Evolutionary conservation across 2,888 invertebrate genomes (phyloP), one percentile per base, ranked within the genome.

Genomic region (Noctua pronuba): DNA sequence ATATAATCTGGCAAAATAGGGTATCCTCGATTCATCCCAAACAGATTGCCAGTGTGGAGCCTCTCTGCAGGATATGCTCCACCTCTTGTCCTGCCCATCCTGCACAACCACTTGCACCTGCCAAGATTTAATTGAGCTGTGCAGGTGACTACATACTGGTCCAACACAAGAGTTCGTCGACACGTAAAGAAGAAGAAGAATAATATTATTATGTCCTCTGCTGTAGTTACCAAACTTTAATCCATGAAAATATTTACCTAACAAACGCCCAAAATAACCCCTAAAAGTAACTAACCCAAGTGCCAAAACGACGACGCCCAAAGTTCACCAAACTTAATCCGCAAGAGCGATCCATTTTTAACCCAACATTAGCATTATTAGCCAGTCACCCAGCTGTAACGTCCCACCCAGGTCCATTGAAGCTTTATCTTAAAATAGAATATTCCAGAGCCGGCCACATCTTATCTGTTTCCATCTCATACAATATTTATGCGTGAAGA

Each of bases 401-500:
- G 65, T 71, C 44, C 35, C 81, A 77, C 84, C 79, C 55, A 77
- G 72, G 87, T 86, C 89, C 87, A 82, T 80, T 81, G 84, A 79
- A 84, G 82, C 80, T 83, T 79, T 83, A 85, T 86, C 89, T 92
- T 91, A 91, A 92, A 92, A 92, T 92, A 90, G 92, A 92, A 93
- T 92, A 93, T 92, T 90, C 91, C 90, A 91, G 79, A 89, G 77
- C 88, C 84, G 90, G 90, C 93, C 93, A 91, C 93, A 92, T 93
- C 93, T 93, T 93, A 92, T 91, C 91, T 90, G 81, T 89, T 89
- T 86, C 86, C 75, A 84, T 75, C 88, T 95, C 94, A 94, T 95
- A 91, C 93, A 95, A 95, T 94, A 95, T 95, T 95, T 94, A 95
- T 94, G 93, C 93, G 90, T 91, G 91, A 91, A 87, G 93, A 94